Evolutionary conservation across 2,797 vertebrate genomes (phyloP).

Genomic region (Rhynchotus rufescens): DNA sequence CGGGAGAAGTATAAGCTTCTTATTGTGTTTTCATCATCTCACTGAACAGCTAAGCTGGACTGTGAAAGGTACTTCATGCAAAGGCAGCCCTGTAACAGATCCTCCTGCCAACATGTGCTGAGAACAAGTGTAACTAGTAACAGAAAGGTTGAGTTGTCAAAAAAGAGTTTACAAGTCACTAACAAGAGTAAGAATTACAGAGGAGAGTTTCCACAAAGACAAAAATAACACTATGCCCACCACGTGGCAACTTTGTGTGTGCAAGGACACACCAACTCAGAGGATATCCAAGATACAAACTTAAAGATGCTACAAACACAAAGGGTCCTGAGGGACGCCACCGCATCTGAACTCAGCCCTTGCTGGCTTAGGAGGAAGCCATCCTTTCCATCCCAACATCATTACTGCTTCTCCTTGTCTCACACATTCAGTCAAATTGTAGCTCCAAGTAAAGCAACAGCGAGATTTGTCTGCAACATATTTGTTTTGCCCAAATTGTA

Average conservation of each 20-base stretch:
- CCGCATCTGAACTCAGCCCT: background rate
- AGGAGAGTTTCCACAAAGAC: too few relatives aligned
- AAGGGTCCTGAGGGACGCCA: background rate
- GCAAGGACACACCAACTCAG: too few relatives aligned
- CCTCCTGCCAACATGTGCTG: background rate
- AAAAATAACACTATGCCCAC: too few relatives aligned
- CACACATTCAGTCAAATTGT: too few relatives aligned
- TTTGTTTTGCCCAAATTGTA: background rate
- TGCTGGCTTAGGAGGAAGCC: background rate
- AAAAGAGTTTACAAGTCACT: background rate
- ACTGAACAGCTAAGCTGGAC: background rate
- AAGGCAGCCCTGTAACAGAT: background rate
- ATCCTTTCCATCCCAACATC: too few relatives aligned
- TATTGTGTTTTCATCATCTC: too few relatives aligned
- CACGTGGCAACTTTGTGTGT: rapidly evolving
- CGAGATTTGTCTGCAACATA: rapidly evolving
- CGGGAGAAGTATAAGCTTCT: background rate
- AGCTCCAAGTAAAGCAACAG: too few relatives aligned
- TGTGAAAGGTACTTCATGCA: background rate
- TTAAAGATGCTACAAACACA: too few relatives aligned
- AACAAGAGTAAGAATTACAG: too few relatives aligned
- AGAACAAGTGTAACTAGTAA: background rate
- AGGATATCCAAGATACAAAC: too few relatives aligned
- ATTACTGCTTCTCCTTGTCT: background rate
- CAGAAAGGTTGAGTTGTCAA: too few relatives aligned